These are phyloP conservation scores for Leptestheria dahalacensis DNA, from an alignment of 1,140 invertebrate genomes.

Conservation along the genomic window DNA sequence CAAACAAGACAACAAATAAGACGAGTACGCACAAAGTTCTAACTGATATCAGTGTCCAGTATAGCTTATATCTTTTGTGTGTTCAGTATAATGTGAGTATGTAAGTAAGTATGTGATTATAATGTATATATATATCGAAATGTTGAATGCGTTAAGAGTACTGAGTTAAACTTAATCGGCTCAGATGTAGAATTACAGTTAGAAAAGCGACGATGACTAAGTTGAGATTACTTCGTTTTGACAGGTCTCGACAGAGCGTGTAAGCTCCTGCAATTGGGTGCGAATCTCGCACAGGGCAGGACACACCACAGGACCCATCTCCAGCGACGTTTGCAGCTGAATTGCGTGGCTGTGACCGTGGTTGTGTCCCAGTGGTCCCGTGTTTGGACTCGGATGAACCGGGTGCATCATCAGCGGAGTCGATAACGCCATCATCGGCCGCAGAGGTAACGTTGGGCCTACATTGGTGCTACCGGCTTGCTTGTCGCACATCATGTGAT, in stretches of 20 bases:
- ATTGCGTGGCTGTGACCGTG: slow-evolving; percentile 2
- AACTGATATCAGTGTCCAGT: too few species aligned
- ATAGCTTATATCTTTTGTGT: too few species aligned
- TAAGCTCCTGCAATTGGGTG: slow-evolving; percentile 75
- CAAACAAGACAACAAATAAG: neutral
- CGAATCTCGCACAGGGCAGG: slow-evolving; percentile 78
- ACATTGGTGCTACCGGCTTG: neutral
- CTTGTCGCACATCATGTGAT: neutral
- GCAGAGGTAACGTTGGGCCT: neutral
- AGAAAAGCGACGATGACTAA: slow-evolving; percentile 13
- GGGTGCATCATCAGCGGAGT: neutral
- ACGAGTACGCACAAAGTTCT: neutral
- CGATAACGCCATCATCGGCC: neutral
- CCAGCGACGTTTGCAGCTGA: slow-evolving; percentile 33
- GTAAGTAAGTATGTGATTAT: too few species aligned
- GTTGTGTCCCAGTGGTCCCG: slow-evolving; percentile 1
- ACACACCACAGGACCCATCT: slow-evolving; percentile 42
- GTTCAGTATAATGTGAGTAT: too few species aligned
- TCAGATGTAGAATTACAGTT: slow-evolving; percentile 13
- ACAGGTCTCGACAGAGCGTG: slow-evolving; percentile 81
- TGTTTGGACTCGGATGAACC: neutral
- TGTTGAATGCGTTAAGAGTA: slow-evolving; percentile 2
- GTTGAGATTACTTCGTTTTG: slow-evolving; percentile 57
- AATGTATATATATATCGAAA: too few species aligned
- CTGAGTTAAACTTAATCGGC: slow-evolving; percentile 8